Base-by-base conservation (phyloP, 1,140 invertebrate species). In the Bombus terrestris region DNA sequence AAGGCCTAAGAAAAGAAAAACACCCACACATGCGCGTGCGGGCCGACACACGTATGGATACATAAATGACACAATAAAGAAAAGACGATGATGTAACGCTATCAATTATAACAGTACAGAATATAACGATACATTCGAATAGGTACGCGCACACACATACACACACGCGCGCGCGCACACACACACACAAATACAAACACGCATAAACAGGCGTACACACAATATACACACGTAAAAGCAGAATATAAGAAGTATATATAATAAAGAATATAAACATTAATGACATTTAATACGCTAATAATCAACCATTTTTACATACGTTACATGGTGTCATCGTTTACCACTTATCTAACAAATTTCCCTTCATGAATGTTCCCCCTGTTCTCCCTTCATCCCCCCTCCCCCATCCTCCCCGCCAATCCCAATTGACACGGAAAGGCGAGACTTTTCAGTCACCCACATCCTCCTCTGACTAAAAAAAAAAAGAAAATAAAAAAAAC, bases 211-310 rank as follows among this genome's bases (percentile, higher is more conserved):
- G 77, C 13, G 83, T 57, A 86, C 62, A 47, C 71, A 64, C 59
- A 64, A 37, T 43, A 75, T 59, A 74, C 69, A 43, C 57, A 75
- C 64, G 85, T 73, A 57, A 83, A 64, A 53, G 35, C 75, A 53
- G 76, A 80, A 88, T 74, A 79, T 75, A 81, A 37, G 35, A 77
- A 91, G 85, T 91, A 88, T 81, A 90, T 87, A 87, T 75, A 68
- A 86, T 86, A 88, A 87, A 28, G 18, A 22, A 89, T 80, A 80
- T 85, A 87, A 86, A 91, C 88, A 90, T 91, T 90, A 87, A 87
- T 85, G 87, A 88, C 77, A 89, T 87, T 89, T 89, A 89, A 89
- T 91, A 92, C 69, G 82, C 87, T 91, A 90, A 85, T 90, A 90
- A 89, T 91, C 86, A 82, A 88, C 86, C 73, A 85, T 91, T 89